Base-by-base conservation (phyloP, 2,797 vertebrate genomes). In the Danio choprae region DNA sequence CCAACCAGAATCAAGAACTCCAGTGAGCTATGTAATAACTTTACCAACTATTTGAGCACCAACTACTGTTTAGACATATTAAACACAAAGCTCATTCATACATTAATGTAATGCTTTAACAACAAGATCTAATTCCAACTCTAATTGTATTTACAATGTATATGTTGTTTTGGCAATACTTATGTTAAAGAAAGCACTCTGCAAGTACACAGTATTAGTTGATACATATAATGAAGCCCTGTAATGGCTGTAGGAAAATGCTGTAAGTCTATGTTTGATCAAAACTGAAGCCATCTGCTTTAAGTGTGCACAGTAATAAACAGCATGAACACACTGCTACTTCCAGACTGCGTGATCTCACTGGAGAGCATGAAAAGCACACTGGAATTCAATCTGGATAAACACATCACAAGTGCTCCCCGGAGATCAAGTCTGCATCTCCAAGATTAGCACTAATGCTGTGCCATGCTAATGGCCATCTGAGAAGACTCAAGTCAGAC, bases 321-420 rank as follows among this genome's bases (percentile, higher is more conserved):
- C 15, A 43, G 55, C 18, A 38, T 22, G 58, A 53, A 20, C 63
- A 68, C 36, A 20, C 15, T 2, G 29, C 50, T 51, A 41, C 64
- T 55, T 59, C 41, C 56, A 72, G 62, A 68, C 50, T 20, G 41
- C 48, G 71, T 75, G 80, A 72, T 50, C 51, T 56, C 62, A 74
- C 58, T 44, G 50, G 41, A 53, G 10, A 20, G 40, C 64, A 76
- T 55, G 48, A 60, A 64, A 70, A 77, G 41, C 73, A 70, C 29
- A 70, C 11, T 36, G 62, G 74, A 70, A 86, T 79, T 84, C 68
- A 80, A 86, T 82, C 77, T 55, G 38, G 55, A 62, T 53, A 58
- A 81, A 77, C n/a, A 13, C 18, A 56, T 63, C 56, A 15, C 36
- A 68, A 74, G n/a, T 29, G 38, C 29, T 38, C 56, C 67, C 38